Conservation (phyloP, 1,140 invertebrate genomes). For the Drosophila teissieri region DNA sequence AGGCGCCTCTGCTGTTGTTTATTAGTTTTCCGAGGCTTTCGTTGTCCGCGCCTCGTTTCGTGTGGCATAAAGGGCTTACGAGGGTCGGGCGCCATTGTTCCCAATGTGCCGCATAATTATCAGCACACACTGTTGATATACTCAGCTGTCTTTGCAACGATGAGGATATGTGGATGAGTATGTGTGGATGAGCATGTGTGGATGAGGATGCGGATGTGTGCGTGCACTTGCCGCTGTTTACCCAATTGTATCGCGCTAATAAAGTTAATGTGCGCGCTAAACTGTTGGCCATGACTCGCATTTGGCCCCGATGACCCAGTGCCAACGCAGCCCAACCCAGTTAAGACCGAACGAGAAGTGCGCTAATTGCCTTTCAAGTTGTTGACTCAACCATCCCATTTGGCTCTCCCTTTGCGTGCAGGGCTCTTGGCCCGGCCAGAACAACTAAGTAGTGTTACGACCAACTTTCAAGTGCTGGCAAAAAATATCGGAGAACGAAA, state of each 20-base stretch:
- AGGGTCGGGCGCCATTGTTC: conserved; percentile 58
- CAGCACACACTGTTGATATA: conserved; percentile 29
- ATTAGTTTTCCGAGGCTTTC: conserved; percentile 67
- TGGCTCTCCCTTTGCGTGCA: conserved; percentile 31
- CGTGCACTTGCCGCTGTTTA: conserved; percentile 40
- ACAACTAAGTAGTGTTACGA: conserved; percentile 29
- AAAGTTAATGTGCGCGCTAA: conserved; percentile 74
- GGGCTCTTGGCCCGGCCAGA: conserved; percentile 15
- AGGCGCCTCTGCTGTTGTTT: conserved; percentile 53
- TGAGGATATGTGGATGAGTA: neutral
- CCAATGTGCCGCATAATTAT: conserved; percentile 62
- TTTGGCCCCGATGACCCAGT: conserved; percentile 54
- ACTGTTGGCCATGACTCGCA: conserved; percentile 70
- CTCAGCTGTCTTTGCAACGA: conserved; percentile 1
- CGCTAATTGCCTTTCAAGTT: conserved; percentile 80
- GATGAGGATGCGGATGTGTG: neutral
- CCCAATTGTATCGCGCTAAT: conserved; percentile 69
- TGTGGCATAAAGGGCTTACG: conserved; percentile 56
- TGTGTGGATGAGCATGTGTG: neutral
- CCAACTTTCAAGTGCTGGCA: conserved; percentile 30
- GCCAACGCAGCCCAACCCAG: conserved; percentile 8
- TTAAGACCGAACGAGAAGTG: conserved; percentile 38
- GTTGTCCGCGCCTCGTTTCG: conserved; percentile 46
- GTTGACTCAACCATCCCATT: conserved; percentile 60
- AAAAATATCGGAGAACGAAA: conserved; percentile 20